phyloP scores from a whole-genome alignment of 1,140 invertebrate genomes.

The Halictus rubicundus region DNA sequence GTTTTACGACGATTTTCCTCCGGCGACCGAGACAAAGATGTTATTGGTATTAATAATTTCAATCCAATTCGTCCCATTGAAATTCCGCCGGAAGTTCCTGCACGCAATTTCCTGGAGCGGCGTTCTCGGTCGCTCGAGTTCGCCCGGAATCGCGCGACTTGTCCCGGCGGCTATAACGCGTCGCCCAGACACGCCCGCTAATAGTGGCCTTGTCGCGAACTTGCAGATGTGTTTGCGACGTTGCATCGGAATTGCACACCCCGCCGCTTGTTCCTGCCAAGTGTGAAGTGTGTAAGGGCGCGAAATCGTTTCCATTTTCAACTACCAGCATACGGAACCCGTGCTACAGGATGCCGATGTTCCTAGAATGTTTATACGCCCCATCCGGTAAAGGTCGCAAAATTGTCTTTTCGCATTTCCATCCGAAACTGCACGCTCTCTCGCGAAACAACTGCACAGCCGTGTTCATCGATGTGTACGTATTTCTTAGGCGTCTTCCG shows the following conservation, averaged over 20 bases:
- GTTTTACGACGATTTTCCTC: constrained; percentile 15
- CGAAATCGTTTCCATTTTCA: background rate
- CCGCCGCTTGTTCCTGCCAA: background rate
- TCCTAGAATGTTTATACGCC: too few relatives aligned
- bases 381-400: too few relatives aligned
- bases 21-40: constrained; percentile 22
- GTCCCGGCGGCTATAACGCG: constrained; percentile 20
- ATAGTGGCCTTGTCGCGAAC: constrained; percentile 37
- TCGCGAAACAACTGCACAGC: too few relatives aligned
- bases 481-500: too few relatives aligned
- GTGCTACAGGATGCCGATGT: too few relatives aligned
- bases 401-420: too few relatives aligned
- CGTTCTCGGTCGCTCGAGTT: constrained; percentile 20
- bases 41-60: constrained; percentile 42
- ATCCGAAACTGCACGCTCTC: too few relatives aligned
- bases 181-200: constrained; percentile 20
- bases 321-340: too few relatives aligned
- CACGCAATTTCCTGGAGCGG: constrained; percentile 35
- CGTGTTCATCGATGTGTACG: too few relatives aligned
- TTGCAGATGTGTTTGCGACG: constrained; percentile 36
- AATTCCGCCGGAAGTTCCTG: constrained; percentile 55
- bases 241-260: constrained; percentile 1
- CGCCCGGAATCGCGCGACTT: constrained; percentile 27
- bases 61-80: constrained; percentile 30
- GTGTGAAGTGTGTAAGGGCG: background rate